Conservation (phyloP, 2,113 vertebrate species). For the Halcyon malimbica region DNA sequence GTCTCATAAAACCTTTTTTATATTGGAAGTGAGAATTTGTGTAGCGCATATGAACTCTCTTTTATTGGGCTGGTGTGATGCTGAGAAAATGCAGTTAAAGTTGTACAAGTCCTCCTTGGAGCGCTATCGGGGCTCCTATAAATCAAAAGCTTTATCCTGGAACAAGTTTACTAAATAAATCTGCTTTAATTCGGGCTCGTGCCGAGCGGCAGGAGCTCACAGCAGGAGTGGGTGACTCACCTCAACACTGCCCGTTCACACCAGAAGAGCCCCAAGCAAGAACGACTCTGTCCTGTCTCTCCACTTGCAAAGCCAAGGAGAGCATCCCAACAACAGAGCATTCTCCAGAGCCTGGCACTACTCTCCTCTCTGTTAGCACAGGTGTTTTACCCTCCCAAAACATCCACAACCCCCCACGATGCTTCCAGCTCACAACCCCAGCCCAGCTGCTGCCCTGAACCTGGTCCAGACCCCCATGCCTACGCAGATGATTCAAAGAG, state of each 20-base stretch:
- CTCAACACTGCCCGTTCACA: rapidly evolving
- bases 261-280: rapidly evolving
- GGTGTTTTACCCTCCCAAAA: background rate
- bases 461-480: background rate
- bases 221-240: rapidly evolving
- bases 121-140: background rate
- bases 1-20: conserved; percentile 76
- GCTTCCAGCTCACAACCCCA: background rate
- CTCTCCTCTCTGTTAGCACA: background rate
- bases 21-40: conserved; percentile 73
- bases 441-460: conserved; percentile 26
- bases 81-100: conserved; percentile 76
- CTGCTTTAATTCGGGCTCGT: background rate
- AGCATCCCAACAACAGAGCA: background rate
- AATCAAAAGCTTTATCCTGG: conserved; percentile 44
- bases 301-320: rapidly evolving
- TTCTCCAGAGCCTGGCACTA: background rate
- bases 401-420: background rate
- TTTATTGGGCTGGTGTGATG: conserved; percentile 76
- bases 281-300: background rate
- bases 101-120: conserved; percentile 64
- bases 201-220: background rate
- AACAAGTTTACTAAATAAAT: conserved; percentile 53
- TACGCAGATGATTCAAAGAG: conserved; percentile 7
- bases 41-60: conserved; percentile 57